phyloP scores from a whole-genome alignment of 1,140 invertebrate genomes.

The Steinernema feltiae region DNA sequence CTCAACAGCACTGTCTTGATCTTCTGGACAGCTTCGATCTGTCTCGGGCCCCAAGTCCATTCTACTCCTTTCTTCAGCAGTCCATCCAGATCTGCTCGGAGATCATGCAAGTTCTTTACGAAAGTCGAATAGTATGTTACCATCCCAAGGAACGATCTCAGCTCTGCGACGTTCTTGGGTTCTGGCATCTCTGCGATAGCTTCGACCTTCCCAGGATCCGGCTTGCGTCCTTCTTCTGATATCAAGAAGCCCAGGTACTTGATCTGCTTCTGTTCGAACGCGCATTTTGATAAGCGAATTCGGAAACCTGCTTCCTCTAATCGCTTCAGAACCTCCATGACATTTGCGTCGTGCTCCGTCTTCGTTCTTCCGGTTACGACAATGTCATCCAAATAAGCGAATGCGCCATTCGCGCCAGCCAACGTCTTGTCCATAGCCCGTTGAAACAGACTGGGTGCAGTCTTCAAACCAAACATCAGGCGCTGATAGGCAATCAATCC shows the following conservation, averaged over 20 bases:
- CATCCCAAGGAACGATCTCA: slow-evolving; percentile 45
- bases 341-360: slow-evolving; percentile 4
- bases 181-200: slow-evolving; percentile 41
- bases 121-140: slow-evolving; percentile 44
- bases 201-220: slow-evolving; percentile 37
- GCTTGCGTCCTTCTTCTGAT: slow-evolving; percentile 27
- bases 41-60: slow-evolving; percentile 28
- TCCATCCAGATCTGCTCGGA: slow-evolving; percentile 40
- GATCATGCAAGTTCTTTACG: slow-evolving; percentile 22
- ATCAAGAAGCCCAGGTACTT: slow-evolving; percentile 39
- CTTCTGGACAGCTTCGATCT: slow-evolving; percentile 24
- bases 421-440: slow-evolving; percentile 33
- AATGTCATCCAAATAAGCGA: slow-evolving; percentile 35
- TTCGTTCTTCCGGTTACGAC: slow-evolving; percentile 6
- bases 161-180: slow-evolving; percentile 26
- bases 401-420: background rate
- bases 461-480: slow-evolving; percentile 32
- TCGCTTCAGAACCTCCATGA: background rate
- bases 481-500: slow-evolving; percentile 10
- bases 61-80: slow-evolving; percentile 44
- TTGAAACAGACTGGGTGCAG: slow-evolving; percentile 34
- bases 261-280: slow-evolving; percentile 28
- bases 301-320: slow-evolving; percentile 15
- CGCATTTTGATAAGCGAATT: slow-evolving; percentile 27
- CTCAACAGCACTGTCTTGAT: slow-evolving; percentile 33